Evolutionary conservation across 2,797 vertebrate genomes (phyloP), one percentile per base, ranked within the genome.

Genomic region (Bovichtus diacanthus): DNA sequence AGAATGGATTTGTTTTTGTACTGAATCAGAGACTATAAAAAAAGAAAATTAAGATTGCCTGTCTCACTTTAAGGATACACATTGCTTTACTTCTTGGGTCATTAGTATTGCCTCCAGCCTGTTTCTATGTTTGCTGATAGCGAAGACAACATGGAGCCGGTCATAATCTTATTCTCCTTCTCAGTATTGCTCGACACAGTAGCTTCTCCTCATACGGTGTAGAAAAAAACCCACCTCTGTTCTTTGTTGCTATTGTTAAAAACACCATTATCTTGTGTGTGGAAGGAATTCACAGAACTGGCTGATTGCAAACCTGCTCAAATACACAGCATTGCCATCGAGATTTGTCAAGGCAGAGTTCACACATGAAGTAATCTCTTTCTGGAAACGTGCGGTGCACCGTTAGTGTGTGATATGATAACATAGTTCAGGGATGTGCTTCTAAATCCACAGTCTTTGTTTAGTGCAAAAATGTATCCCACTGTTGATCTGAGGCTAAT

Each of bases 11-110:
- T 66, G 39, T 68, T 50, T 31, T 3, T 2, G 6, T 18, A 38
- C 16, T 43, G 31, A 69, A 67, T 74, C 31, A 11, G 13, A 60
- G 25, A 51, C 23, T 51, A 4, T 49, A 70, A n/a, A 60, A 60
- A 59, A 56, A 7, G 36, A 25, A 39, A 41, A 21, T 38, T 38
- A 21, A 59, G 38, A 58, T 58, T 58, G 21, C 60, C 21, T 25
- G 8, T 21, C 21, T 39, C 7, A 43, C 15, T 13, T n/a, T 34
- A 2, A 50, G n/a, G 18, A n/a, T 34, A 34, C 27, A 31, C 16
- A n/a, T 18, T 29, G 7, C 27, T 54, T 27, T 54, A 19, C 15
- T 15, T 29, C 5, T 36, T 27, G 29, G 53, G n/a, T 25, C 36
- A 39, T 16, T 25, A 25, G 13, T 18, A 5, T 16, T 41, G 55